Percentiles rank a stretch among this genome's conserved stretches.
Evolutionary conservation across 1,140 invertebrate species (phyloP).

Genomic region (Caenorhabditis latens): DNA sequence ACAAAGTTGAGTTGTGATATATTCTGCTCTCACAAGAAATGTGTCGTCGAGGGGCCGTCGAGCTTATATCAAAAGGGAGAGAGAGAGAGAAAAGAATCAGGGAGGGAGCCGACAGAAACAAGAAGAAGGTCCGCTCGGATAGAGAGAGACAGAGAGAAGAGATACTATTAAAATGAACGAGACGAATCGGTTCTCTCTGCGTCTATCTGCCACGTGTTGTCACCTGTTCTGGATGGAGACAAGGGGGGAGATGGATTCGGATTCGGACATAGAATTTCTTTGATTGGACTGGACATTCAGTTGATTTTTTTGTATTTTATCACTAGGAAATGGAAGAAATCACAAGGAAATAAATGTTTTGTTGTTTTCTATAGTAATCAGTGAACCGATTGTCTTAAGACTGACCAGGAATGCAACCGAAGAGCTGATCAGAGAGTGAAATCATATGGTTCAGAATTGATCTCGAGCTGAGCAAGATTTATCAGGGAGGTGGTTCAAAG

Average conservation of each 20-base stretch:
- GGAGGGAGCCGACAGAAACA: constrained; percentile 36
- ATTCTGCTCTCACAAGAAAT: constrained; percentile 23
- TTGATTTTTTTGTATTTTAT: not conserved
- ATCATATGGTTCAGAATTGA: too few relatives aligned
- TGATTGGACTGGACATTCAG: constrained; percentile 9
- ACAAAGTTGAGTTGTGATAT: constrained; percentile 49
- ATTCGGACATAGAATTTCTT: not conserved
- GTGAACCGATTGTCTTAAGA: too few relatives aligned
- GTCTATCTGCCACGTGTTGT: constrained; percentile 45
- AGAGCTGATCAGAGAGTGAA: too few relatives aligned
- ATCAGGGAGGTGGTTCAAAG: too few relatives aligned
- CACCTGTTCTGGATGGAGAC: constrained; percentile 33
- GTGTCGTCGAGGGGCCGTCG: not conserved
- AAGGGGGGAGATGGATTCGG: too few relatives aligned
- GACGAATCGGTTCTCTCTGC: not conserved
- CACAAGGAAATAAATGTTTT: too few relatives aligned
- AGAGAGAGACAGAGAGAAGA: not conserved
- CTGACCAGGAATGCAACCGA: too few relatives aligned
- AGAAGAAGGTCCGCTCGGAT: constrained; percentile 15
- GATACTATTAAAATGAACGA: not conserved
- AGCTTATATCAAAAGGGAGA: constrained; percentile 31
- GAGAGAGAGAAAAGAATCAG: constrained; percentile 41
- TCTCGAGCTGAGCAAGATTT: too few relatives aligned
- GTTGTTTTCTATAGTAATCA: too few relatives aligned
- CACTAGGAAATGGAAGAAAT: too few relatives aligned